Percentiles rank a stretch among this genome's conserved stretches.
phyloP scores from a whole-genome alignment of 2,888 invertebrate genomes.

The Archips crataeganus region DNA sequence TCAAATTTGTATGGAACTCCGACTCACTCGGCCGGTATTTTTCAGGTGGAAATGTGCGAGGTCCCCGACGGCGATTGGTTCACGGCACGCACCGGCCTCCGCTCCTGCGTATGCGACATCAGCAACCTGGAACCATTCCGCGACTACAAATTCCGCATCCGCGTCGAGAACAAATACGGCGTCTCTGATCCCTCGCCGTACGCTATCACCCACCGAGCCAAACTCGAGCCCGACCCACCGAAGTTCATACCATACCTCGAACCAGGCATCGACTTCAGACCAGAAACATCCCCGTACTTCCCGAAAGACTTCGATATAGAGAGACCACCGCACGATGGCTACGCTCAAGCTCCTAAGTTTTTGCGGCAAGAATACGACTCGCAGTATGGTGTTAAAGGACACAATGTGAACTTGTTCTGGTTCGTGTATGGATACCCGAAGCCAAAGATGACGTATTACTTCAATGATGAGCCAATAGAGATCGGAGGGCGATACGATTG shows the following conservation, averaged over 20 bases:
- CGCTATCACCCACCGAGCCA: constrained; percentile 92
- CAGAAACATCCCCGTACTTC: constrained; percentile 94
- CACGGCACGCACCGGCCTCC: constrained; percentile 93
- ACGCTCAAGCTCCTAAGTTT: constrained; percentile 94
- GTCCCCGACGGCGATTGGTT: constrained; percentile 97
- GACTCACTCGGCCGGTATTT: background rate
- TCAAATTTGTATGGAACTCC: background rate
- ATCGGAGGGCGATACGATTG: constrained; percentile 94
- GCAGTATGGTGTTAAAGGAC: constrained; percentile 96
- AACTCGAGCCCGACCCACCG: constrained; percentile 92
- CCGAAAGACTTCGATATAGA: constrained; percentile 97
- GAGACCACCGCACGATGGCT: constrained; percentile 93
- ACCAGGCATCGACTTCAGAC: constrained; percentile 93
- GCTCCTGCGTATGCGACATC: constrained; percentile 96
- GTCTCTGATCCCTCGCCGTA: constrained; percentile 98
- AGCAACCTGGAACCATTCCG: constrained; percentile 95
- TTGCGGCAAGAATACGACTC: constrained; percentile 94
- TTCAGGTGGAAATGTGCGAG: constrained; percentile 94
- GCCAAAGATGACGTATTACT: constrained; percentile 96
- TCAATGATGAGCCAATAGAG: constrained; percentile 93
- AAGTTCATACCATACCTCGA: constrained; percentile 92
- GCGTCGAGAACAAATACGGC: constrained; percentile 98
- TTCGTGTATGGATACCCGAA: constrained; percentile 98
- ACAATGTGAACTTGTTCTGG: constrained; percentile 96
- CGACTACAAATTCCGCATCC: constrained; percentile 97